phyloP scores from a whole-genome alignment of 2,888 invertebrate genomes.

The Chloroclysta siterata region DNA sequence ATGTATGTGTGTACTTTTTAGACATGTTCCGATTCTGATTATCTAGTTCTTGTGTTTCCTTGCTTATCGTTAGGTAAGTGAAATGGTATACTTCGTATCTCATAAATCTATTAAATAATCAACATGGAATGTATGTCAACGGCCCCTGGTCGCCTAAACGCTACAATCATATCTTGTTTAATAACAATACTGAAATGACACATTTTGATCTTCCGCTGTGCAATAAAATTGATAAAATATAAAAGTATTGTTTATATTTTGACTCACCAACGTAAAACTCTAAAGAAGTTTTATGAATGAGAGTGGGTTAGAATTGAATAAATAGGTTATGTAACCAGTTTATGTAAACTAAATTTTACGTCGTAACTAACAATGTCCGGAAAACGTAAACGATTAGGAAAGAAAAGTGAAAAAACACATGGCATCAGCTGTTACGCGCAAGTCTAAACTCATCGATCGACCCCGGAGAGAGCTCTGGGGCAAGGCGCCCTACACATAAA shows the following conservation, averaged over 20 bases:
- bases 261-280: not conserved
- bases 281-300: constrained; percentile 8
- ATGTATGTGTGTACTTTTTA: not conserved
- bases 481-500: constrained; percentile 28
- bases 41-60: not conserved
- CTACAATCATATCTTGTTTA: constrained; percentile 43
- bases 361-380: not conserved
- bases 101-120: constrained; percentile 22
- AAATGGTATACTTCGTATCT: constrained; percentile 1
- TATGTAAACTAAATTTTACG: constrained; percentile 4
- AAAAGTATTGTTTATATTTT: constrained; percentile 2
- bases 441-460: constrained; percentile 35
- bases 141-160: constrained; percentile 37
- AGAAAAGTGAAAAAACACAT: constrained; percentile 13
- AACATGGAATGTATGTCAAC: constrained; percentile 39
- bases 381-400: constrained; percentile 1
- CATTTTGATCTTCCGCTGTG: constrained; percentile 42
- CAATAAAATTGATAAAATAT: constrained; percentile 32
- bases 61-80: not conserved
- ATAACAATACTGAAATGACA: constrained; percentile 43
- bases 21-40: not conserved
- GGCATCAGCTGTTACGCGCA: constrained; percentile 34
- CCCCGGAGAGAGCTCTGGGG: constrained; percentile 25
- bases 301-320: not conserved
- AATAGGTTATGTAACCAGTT: no score